Evolutionary conservation across 2,888 invertebrate species (phyloP).

Genomic region (Anorthoa munda): DNA sequence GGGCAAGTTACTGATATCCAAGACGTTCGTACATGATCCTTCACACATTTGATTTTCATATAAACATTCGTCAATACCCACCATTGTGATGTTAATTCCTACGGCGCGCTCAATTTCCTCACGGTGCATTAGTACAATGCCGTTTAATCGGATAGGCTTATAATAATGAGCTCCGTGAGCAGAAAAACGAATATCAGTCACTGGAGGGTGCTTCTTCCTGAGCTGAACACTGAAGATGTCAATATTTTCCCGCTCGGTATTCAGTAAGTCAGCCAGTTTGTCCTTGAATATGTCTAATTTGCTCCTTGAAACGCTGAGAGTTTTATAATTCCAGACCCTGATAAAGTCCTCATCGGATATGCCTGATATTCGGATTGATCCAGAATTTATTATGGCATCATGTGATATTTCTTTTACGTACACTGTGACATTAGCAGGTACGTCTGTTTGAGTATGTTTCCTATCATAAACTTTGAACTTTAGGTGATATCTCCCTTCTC

Average conservation of each 20-base stretch:
- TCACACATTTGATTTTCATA: conserved; percentile 99
- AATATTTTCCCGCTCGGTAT: conserved; percentile 96
- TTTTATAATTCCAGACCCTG: conserved; percentile 97
- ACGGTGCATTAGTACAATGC: conserved; percentile 97
- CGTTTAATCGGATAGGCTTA: conserved; percentile 98
- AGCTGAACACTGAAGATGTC: conserved; percentile 99
- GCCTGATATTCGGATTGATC: conserved; percentile 97
- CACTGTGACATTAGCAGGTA: conserved; percentile 98
- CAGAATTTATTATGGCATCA: conserved; percentile 98
- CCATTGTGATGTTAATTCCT: conserved; percentile 99
- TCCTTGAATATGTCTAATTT: conserved; percentile 97
- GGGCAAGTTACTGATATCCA: conserved; percentile 97
- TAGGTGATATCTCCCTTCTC: conserved; percentile 96
- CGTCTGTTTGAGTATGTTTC: conserved; percentile 98
- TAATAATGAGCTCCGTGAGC: conserved; percentile 99
- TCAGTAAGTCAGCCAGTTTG: conserved; percentile 96
- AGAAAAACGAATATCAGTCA: conserved; percentile 98
- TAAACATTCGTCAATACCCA: conserved; percentile 98
- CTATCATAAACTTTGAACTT: conserved; percentile 97
- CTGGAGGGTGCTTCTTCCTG: conserved; percentile 95
- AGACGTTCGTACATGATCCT: conserved; percentile 98
- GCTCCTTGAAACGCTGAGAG: conserved; percentile 95
- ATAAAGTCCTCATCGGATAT: conserved; percentile 99
- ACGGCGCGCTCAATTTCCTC: conserved; percentile 98
- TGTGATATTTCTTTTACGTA: conserved; percentile 98